phyloP scores from a whole-genome alignment of 2,888 invertebrate genomes.

The Drosophila subsilvestris region DNA sequence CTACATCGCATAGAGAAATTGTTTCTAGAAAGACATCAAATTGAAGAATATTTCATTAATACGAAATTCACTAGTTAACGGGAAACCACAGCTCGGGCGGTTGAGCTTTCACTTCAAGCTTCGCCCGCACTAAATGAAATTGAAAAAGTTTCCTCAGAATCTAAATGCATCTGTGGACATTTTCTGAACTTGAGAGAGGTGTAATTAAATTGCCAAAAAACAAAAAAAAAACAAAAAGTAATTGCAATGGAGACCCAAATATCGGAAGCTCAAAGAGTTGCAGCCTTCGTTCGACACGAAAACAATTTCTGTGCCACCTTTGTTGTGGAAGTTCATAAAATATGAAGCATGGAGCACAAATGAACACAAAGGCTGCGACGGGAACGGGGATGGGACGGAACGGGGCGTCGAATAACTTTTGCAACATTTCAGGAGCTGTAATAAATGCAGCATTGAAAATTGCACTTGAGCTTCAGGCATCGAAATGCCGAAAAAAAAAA shows the following conservation, averaged over 20 bases:
- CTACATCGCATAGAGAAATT: too few species aligned
- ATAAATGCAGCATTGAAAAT: slow-evolving; percentile 63
- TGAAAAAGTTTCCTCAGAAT: slow-evolving; percentile 46
- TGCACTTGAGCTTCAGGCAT: slow-evolving; percentile 52
- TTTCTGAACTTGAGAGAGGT: slow-evolving; percentile 16
- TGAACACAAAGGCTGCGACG: slow-evolving; percentile 21
- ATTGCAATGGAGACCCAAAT: slow-evolving; percentile 20
- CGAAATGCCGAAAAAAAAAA: slow-evolving; percentile 53
- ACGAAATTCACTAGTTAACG: background rate
- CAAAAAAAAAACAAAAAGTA: background rate
- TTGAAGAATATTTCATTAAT: background rate
- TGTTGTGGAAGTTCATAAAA: slow-evolving; percentile 34
- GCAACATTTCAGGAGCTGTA: slow-evolving; percentile 30
- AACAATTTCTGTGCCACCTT: slow-evolving; percentile 38
- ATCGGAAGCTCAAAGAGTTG: slow-evolving; percentile 4
- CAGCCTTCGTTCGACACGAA: slow-evolving; percentile 45
- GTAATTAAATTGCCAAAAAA: slow-evolving; percentile 38
- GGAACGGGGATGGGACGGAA: background rate
- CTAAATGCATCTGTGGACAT: slow-evolving; percentile 2
- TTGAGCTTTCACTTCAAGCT: slow-evolving; percentile 2
- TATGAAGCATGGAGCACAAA: slow-evolving; percentile 45
- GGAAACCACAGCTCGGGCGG: background rate
- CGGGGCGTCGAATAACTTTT: slow-evolving; percentile 49
- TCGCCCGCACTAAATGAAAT: slow-evolving; percentile 33
- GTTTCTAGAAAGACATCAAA: background rate